Base-by-base conservation (phyloP, 2,888 invertebrate genomes). In the Brassicogethes aeneus region DNA sequence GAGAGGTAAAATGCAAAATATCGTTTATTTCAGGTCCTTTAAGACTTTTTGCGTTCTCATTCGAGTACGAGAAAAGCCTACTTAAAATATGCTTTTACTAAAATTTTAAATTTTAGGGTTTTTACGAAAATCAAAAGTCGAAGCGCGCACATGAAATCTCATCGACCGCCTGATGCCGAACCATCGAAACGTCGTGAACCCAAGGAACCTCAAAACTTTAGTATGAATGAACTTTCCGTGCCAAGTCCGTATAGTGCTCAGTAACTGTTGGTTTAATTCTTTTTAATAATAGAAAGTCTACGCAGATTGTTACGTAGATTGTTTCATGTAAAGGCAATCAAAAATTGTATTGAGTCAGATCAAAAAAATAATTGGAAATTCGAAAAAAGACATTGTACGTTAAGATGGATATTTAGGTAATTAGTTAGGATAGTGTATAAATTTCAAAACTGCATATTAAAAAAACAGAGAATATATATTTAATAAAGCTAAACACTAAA, bases 121-220 rank as follows among this genome's bases (percentile, higher is more conserved):
- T 95, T 95, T 79, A 85, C 83, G 75, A 95, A 95, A 80, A 91
- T 95, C 66, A 94, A 95, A 78, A 96, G 95, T 76, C 85, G 96
- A 72, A 96, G 94, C 75, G 96, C 96, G 53, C 97, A 97, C 74
- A 96, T 97, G 96, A 97, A 97, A 76, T 94, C 93, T 55, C 97
- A 97, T 75, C 84, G 90, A 66, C 86, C 89, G 60, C 84, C 85
- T 68, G 90, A 91, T 73, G 79, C 83, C 69, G 87, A 85, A 69
- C 77, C 78, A 52, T 46, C 50, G 32, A 60, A 55, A 51, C 56
- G 52, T 42, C 51, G 51, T 43, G 15, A 37, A 23, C 3, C 37
- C 34, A 53, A 50, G 40, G 52, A 50, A 17, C 32, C 38, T 13
- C 44, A 36, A 36, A 39, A 43, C 16, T 48, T 49, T 44, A 54